Evolutionary conservation across 2,113 vertebrate species (phyloP).

Genomic region (human (Homo sapiens)): GRCh38 chr12:73426501-73427000

Average conservation of each 20-base stretch:
- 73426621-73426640: background rate
- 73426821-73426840: background rate
- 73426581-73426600: background rate
- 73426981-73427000: slow-evolving; percentile 37
- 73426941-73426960: background rate
- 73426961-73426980: background rate
- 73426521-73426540: background rate
- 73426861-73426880: background rate
- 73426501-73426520: background rate
- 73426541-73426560: background rate
- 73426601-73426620: background rate
- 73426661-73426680: background rate
- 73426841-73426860: background rate
- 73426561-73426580: background rate
- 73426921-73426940: background rate
- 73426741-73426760: background rate
- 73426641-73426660: background rate
- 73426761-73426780: background rate
- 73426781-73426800: slow-evolving; percentile 17
- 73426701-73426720: background rate
- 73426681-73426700: background rate
- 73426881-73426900: background rate
- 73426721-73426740: background rate
- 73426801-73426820: background rate
- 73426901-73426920: background rate